Evolutionary conservation across 2,113 vertebrate genomes (phyloP), one percentile per base, ranked within the genome.

Genomic region (Patagioenas fasciata): DNA sequence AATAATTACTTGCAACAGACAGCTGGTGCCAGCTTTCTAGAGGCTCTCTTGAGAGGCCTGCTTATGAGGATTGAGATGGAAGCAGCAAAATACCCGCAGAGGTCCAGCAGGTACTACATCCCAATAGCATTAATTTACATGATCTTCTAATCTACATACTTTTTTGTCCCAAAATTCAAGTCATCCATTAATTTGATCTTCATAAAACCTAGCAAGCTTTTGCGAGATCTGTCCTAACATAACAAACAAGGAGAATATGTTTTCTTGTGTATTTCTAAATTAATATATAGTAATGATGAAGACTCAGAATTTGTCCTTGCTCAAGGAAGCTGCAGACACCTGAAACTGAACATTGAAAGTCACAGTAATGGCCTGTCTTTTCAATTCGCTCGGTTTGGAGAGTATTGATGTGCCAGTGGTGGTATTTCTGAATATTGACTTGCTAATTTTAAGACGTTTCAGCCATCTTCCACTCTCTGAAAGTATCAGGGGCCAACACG

Each of bases 51-150:
- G 7, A 23, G 58, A 61, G 47, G 53, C 24, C 34, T 57, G 28
- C 5, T 34, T 20, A 50, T 0, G 1, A 57, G 32, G n/a, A 48
- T 21, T 18, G 18, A 13, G 34, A 9, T 14, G 36, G 54, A 44
- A 77, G 51, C 51, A 71, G n/a, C 57, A 32, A n/a, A 28, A 53
- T 11, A 14, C 19, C 32, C 0, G 0, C 58, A 7, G 65, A 23
- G 64, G 15, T 18, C 44, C 44, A 47, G 18, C 44, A 19, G 50
- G 31, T 38, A 12, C 42, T 31, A 15, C 14, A 57, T 62, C 31
- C 19, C 28, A 44, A 13, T n/a, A 62, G 31, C n/a, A 21, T 56
- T 84, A 42, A 50, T 36, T 84, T 67, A 26, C 15, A 5, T 48
- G 31, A 28, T 73, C 25, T 73, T 66, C 48, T 78, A 48, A 32